Conservation (phyloP, 2,888 invertebrate genomes). For the Noctua pronuba region DNA sequence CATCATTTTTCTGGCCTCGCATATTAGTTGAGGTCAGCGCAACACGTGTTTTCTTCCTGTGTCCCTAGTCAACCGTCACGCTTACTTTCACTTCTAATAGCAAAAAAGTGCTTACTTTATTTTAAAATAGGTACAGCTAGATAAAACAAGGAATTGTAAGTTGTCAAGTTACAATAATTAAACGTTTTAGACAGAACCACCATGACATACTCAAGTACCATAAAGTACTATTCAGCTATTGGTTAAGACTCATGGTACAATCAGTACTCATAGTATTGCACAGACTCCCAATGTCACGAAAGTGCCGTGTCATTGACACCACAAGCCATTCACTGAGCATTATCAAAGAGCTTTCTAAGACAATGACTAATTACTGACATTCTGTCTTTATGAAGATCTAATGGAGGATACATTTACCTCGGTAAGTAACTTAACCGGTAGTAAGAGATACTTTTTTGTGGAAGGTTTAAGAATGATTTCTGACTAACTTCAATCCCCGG, state of each 20-base stretch:
- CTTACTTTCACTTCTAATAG: too few relatives aligned
- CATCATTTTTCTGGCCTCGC: too few relatives aligned
- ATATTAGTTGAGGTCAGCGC: too few relatives aligned
- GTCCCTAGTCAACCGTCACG: too few relatives aligned
- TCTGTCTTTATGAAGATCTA: slow-evolving; percentile 31
- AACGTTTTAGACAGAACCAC: not conserved
- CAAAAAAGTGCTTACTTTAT: too few relatives aligned
- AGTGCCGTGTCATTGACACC: slow-evolving; percentile 72
- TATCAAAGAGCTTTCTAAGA: slow-evolving; percentile 69
- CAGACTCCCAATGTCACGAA: slow-evolving; percentile 65
- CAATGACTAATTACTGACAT: slow-evolving; percentile 65
- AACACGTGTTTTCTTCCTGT: too few relatives aligned
- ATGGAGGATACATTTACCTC: slow-evolving; percentile 38
- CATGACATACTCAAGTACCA: not conserved
- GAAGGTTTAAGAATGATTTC: not conserved
- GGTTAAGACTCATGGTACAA: slow-evolving; percentile 11
- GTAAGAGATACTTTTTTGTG: not conserved
- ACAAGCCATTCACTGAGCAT: slow-evolving; percentile 68
- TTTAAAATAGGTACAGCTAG: too few relatives aligned
- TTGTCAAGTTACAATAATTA: too few relatives aligned
- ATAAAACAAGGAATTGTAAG: too few relatives aligned
- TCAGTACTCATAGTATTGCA: slow-evolving; percentile 23
- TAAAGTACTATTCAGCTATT: not conserved
- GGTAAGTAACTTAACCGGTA: not conserved
- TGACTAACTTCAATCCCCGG: not conserved